Conservation (phyloP, 2,888 invertebrate species). For the Cyclophora punctaria region DNA sequence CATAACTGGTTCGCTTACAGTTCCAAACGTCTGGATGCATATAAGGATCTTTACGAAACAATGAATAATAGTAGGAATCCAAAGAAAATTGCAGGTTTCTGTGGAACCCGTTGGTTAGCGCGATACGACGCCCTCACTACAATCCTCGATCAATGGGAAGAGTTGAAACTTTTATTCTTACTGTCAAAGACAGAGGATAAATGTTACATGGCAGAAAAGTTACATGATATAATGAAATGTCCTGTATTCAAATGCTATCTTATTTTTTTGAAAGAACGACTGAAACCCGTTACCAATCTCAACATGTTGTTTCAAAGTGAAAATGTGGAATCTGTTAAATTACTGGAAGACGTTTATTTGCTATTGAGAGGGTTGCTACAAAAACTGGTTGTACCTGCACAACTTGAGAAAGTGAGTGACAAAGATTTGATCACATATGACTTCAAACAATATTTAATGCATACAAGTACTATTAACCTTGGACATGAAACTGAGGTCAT, state of each 20-base stretch:
- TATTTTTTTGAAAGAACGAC: constrained; percentile 19
- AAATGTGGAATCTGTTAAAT: constrained; percentile 19
- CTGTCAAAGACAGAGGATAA: constrained; percentile 19
- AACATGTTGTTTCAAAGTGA: constrained; percentile 24
- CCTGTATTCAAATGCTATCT: constrained; percentile 15
- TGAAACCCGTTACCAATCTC: constrained; percentile 19
- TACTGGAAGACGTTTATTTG: constrained; percentile 18
- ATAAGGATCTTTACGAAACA: constrained; percentile 18
- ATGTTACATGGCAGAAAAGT: constrained; percentile 22
- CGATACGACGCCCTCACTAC: constrained; percentile 17
- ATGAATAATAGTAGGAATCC: constrained; percentile 14
- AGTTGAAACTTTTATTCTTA: constrained; percentile 24
- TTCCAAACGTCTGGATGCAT: constrained; percentile 20
- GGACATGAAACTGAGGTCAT: constrained; percentile 20
- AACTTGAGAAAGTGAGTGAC: constrained; percentile 20
- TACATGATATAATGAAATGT: constrained; percentile 19
- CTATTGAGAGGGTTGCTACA: constrained; percentile 18
- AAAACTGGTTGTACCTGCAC: constrained; percentile 21
- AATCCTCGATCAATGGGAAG: constrained; percentile 28
- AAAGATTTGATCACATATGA: constrained; percentile 20
- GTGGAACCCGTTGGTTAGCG: constrained; percentile 22
- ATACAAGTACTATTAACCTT: constrained; percentile 23
- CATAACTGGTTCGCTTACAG: constrained; percentile 25
- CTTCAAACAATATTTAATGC: constrained; percentile 24
- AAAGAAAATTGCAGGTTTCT: constrained; percentile 19